Base-by-base conservation (phyloP, 2,113 vertebrate genomes). In the Onychorhynchus coronatus region DNA sequence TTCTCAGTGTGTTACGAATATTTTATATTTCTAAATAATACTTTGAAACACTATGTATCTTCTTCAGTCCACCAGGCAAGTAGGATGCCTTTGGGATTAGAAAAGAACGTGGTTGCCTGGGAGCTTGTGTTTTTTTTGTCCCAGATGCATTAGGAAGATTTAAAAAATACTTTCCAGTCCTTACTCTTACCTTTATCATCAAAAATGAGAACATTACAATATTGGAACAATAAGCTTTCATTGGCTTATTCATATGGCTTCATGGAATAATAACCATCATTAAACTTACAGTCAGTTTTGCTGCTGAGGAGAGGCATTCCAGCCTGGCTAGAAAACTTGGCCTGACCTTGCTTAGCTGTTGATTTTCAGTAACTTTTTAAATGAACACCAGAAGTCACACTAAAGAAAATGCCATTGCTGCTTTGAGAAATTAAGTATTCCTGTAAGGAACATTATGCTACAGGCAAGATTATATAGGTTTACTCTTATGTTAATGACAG, bases 1-100 rank as follows among this genome's bases (percentile, higher is more conserved):
- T 89, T 73, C n/a, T 86, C 28, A 14, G 2, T 39, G 7, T 39
- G 17, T 73, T 76, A 46, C 55, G 9, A 35, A 89, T n/a, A 12
- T 56, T 56, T 14, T 30, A 46, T 47, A 83, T 89, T 79, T 37
- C 17, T 73, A 41, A 83, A 25, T 27, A 70, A 27, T 76, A 15
- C 17, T 49, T 63, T n/a, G 33, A 77, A 70, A n/a, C 37, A 20
- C 25, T 47, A 30, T 1, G 0, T 70, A 21, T 44, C 3, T 2
- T 82, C 20, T 63, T 78, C 71, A 67, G 71, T 42, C 28, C 62
- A 58, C 8, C 35, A 61, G 74, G 28, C 44, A 81, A 44, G 39
- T 3, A 46, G 53, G 62, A 72, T 84, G 68, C 52, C n/a, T 31
- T 62, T 31, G 67, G 31, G 28, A 41, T 58, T 67, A 56, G 31